Evolutionary conservation across 2,113 vertebrate species (phyloP).

Genomic region (Tursiops truncatus): DNA sequence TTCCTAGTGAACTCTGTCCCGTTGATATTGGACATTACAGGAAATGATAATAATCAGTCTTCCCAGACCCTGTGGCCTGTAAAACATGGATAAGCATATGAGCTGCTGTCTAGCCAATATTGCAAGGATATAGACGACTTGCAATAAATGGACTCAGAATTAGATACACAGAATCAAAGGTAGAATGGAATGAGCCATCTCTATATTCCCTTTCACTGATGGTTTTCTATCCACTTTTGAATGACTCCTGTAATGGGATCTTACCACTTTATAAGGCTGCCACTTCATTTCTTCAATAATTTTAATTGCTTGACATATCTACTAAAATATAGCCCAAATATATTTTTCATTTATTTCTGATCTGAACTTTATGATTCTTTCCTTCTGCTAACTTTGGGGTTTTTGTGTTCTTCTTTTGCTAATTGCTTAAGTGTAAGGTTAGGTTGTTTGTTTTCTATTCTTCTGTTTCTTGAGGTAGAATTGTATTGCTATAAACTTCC

Average conservation of each 20-base stretch:
- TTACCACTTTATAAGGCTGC: background rate
- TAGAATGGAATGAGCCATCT: background rate
- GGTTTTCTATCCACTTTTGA: background rate
- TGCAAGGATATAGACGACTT: background rate
- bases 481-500: too few relatives aligned
- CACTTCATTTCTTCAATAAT: background rate
- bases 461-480: too few relatives aligned
- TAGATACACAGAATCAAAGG: background rate
- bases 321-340: background rate
- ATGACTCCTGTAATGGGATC: background rate
- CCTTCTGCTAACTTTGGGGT: too few relatives aligned
- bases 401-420: too few relatives aligned
- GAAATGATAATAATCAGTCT: constrained; percentile 52
- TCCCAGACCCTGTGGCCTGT: background rate
- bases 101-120: background rate
- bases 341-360: too few relatives aligned
- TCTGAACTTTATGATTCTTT: too few relatives aligned
- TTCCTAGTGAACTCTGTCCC: constrained; percentile 46
- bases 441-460: too few relatives aligned
- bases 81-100: background rate
- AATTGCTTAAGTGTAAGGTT: too few relatives aligned
- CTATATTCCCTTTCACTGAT: background rate
- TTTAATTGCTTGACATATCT: background rate
- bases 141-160: background rate
- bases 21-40: constrained; percentile 10